Evolutionary conservation across 2,113 vertebrate species (phyloP), one percentile per base, ranked within the genome.

Genomic region (Hyperoodon ampullatus): DNA sequence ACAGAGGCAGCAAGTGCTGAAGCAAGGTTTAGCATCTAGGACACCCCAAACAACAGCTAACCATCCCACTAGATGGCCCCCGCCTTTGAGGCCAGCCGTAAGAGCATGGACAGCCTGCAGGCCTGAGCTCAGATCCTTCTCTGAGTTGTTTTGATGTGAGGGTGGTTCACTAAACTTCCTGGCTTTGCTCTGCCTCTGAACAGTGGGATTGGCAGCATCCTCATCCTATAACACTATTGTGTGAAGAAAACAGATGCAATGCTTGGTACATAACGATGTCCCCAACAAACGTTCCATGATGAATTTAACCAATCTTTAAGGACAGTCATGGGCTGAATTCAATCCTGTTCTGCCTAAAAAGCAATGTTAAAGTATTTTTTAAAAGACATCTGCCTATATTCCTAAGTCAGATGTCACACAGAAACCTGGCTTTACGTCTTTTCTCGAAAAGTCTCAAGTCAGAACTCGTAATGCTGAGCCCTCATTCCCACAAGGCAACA

Each of bases 51-150:
- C 18, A 61, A 6, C 53, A 26, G 21, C 35, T 1, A 24, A 35
- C 28, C 24, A 24, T 2, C 1, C 23, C 24, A 10, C 2, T 4
- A 2, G 13, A 30, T 0, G 10, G 24, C 15, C 1, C 42, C 24
- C 1, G 15, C 18, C 24, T 47, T 16, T 24, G 23, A 1, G 4
- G 14, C 50, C 14, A 15, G 1, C 1, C 3, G 0, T 3, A 23
- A 24, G 24, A 11, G 21, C 11, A 0, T 2, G 4, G 35, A 6
- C 2, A 8, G 39, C 14, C 7, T 12, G 15, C 11, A 24, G 28
- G 33, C 60, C 5, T 3, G 9, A 33, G 50, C 21, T 60, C 2
- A 35, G 7, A 11, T 21, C 63, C 13, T 10, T 26, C 16, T 7
- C 7, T 0, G 4, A 84, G 23, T 15, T 66, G 50, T 50, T 68